Conservation (phyloP, 2,797 vertebrate species). For the Gymnothorax javanicus region DNA sequence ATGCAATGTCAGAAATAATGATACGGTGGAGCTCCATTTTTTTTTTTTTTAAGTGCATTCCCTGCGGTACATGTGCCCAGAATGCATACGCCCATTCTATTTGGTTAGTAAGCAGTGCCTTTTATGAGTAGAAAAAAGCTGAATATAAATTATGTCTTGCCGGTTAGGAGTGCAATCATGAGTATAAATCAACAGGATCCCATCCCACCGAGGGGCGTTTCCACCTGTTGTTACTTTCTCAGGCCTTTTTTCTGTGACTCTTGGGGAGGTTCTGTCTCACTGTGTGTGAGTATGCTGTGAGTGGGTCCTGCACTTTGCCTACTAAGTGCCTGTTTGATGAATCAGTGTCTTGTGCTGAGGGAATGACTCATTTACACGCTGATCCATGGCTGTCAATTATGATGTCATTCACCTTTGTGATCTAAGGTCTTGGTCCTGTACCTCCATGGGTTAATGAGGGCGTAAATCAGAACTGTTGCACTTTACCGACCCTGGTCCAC, state of each 20-base stretch:
- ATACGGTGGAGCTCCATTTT: not conserved
- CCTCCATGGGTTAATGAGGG: not conserved
- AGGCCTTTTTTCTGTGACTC: not conserved
- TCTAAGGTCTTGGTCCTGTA: constrained; percentile 2
- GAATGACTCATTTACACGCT: not conserved
- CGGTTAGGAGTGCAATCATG: too few relatives aligned
- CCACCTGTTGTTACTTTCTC: not conserved
- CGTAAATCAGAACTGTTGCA: not conserved
- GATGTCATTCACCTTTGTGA: not conserved
- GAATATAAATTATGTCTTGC: not conserved
- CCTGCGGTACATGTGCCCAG: not conserved
- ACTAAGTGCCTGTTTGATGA: not conserved
- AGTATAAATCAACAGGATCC: not conserved
- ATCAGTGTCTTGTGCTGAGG: not conserved
- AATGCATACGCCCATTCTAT: not conserved
- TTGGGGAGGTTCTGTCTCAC: not conserved
- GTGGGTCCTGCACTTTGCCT: not conserved
- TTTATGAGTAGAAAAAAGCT: not conserved
- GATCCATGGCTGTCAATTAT: not conserved
- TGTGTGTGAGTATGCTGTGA: not conserved
- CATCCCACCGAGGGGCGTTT: not conserved
- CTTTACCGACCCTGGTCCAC: not conserved
- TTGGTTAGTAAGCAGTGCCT: not conserved
- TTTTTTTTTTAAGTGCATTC: not conserved
- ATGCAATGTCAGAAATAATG: not conserved